Base-by-base conservation (phyloP, 2,113 vertebrate genomes). In the Copsychus sechellarum region DNA sequence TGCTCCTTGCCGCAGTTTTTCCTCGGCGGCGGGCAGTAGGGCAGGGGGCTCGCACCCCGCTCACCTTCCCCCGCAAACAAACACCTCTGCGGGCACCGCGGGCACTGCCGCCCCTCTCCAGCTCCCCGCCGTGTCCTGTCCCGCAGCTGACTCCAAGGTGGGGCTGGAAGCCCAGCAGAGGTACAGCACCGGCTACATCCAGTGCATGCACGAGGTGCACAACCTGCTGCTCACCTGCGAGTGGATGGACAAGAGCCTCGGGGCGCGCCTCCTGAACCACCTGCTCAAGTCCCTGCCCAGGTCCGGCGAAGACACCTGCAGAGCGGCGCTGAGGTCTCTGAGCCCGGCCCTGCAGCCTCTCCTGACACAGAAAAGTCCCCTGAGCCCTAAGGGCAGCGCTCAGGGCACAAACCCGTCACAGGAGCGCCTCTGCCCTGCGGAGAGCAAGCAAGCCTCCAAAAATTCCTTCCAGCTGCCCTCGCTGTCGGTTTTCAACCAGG, bases 121-220 rank as follows among this genome's bases (percentile, higher is more conserved):
- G 5, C 45, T 16, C 9, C 50, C 31, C 25, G n/a, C 51, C 86
- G 34, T 82, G 56, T 89, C 47, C 69, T 61, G 18, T 70, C 71
- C 28, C 22, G 5, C 84, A 96, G 72, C 98, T 29, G 98, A 99
- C 57, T 96, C 98, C 47, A 96, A 97, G 25, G 73, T 97, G 83
- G 98, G 98, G 12, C 90, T 98, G 70, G 98, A 99, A 86, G 98
- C 98, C 25, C 98, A 99, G 96, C 98, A 99, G 97, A 97, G 98
- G 25, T 99, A 98, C 98, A 99, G 98, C 97, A 99, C 98, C 1
- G 98, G 99, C 14, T 99, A 99, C 96, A 99, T 99, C 76, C 98
- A 99, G 97, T 99, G 98, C 95, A 98, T 99, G 98, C 98, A 99
- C 9, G 98, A 99, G 95, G 98, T 99, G 70, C 98, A 99, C 97